These are phyloP conservation scores for Rhodophaea formosa DNA, from an alignment of 2,888 invertebrate genomes.

Conservation along the genomic window DNA sequence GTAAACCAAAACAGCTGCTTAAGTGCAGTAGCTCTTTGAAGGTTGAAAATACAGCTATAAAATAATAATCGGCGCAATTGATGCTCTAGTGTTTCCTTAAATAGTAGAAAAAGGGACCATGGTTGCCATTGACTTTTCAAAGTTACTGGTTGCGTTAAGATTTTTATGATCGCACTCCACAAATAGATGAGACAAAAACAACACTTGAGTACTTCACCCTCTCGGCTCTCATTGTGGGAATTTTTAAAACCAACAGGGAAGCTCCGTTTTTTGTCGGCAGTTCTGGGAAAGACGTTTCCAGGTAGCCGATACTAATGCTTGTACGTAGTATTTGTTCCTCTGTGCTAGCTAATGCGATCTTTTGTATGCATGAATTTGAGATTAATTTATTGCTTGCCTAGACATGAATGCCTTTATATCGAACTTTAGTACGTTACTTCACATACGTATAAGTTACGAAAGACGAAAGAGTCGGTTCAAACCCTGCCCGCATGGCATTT, in stretches of 20 bases:
- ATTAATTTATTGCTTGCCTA: constrained; percentile 33
- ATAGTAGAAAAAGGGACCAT: constrained; percentile 21
- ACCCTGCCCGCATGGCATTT: no score
- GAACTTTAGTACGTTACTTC: no score
- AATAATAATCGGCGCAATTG: constrained; percentile 13
- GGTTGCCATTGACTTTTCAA: constrained; percentile 30
- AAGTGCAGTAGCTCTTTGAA: constrained; percentile 20
- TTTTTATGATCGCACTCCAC: constrained; percentile 69
- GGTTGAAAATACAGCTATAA: constrained; percentile 15
- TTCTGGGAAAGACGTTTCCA: constrained; percentile 64
- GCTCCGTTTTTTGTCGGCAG: constrained; percentile 55
- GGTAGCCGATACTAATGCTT: constrained; percentile 66
- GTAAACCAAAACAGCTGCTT: constrained; percentile 23
- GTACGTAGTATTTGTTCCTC: no score
- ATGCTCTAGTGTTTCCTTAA: constrained; percentile 5
- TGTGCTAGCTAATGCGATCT: no score
- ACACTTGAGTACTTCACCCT: constrained; percentile 71
- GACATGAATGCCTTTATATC: no score
- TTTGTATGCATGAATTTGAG: constrained; percentile 48
- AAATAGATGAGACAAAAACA: constrained; percentile 74
- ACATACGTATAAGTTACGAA: neutral
- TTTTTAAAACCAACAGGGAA: constrained; percentile 58
- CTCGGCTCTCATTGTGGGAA: constrained; percentile 71
- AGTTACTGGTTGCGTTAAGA: constrained; percentile 50
- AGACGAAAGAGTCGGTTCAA: no score